Percentiles rank a stretch among this genome's conserved stretches.
phyloP scores from a whole-genome alignment of 2,113 vertebrate species.

The Myiagra hebetior region DNA sequence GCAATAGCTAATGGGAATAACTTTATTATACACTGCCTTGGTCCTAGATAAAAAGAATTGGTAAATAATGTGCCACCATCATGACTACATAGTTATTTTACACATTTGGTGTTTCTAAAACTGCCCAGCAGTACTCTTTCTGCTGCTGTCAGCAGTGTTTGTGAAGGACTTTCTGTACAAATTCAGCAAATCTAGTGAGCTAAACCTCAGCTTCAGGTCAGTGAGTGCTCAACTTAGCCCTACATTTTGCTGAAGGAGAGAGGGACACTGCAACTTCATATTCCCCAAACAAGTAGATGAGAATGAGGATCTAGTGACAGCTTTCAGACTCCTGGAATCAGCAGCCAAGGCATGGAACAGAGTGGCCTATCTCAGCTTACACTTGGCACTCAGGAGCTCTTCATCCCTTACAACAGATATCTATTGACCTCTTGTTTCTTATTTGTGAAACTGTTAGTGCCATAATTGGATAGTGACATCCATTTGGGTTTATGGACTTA shows the following conservation, averaged over 20 bases:
- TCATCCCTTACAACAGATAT: neutral
- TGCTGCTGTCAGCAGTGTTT: neutral
- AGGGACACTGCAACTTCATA: rapidly evolving
- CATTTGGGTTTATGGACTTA: neutral
- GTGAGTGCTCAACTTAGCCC: neutral
- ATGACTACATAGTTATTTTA: neutral
- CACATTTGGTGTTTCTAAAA: neutral
- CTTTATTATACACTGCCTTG: neutral
- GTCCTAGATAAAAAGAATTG: neutral
- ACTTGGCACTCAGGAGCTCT: neutral
- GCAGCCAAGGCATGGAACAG: neutral
- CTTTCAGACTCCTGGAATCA: neutral
- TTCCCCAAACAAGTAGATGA: neutral
- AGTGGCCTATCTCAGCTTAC: neutral
- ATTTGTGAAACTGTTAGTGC: neutral
- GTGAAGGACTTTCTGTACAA: neutral
- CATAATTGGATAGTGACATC: neutral
- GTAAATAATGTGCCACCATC: neutral
- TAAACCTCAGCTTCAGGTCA: neutral
- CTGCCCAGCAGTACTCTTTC: neutral
- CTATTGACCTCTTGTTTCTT: neutral
- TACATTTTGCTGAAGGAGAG: neutral
- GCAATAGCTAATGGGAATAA: neutral
- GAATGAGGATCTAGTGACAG: neutral
- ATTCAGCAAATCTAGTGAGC: neutral